phyloP scores from a whole-genome alignment of 2,113 vertebrate genomes.

The Pleuronectes platessa region DNA sequence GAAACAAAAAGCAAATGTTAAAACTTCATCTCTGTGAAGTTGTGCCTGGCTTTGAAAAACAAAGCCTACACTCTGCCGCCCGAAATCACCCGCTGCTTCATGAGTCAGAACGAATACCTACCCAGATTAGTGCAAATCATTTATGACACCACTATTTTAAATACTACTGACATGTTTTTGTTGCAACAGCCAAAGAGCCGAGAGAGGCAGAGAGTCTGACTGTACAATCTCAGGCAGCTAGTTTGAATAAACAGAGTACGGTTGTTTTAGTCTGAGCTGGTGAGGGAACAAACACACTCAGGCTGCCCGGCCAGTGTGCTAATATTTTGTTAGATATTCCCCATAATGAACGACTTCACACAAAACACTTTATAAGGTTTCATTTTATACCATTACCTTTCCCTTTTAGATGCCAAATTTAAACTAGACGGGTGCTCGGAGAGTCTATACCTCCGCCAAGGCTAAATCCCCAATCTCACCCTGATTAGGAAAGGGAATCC shows the following conservation, averaged over 20 bases:
- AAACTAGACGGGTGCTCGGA: not conserved
- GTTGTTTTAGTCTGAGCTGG: constrained; percentile 53
- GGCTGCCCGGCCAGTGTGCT: constrained; percentile 37
- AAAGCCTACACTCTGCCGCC: constrained; percentile 53
- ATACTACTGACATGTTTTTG: constrained; percentile 63
- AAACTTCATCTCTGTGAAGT: constrained; percentile 63
- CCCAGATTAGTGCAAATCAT: constrained; percentile 63
- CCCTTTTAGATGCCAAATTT: constrained; percentile 17
- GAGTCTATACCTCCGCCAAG: not conserved
- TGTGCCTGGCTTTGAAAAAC: constrained; percentile 70
- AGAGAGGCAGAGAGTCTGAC: constrained; percentile 31
- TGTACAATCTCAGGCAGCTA: constrained; percentile 38
- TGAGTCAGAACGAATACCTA: constrained; percentile 67
- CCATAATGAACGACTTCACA: constrained; percentile 47
- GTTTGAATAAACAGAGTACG: constrained; percentile 39
- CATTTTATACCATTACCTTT: constrained; percentile 20
- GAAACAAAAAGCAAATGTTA: constrained; percentile 74
- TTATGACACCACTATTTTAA: constrained; percentile 61
- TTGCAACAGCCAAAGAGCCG: constrained; percentile 49
- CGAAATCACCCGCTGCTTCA: constrained; percentile 60
- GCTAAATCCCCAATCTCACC: not conserved
- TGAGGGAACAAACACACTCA: constrained; percentile 38
- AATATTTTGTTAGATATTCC: constrained; percentile 66
- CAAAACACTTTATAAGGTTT: constrained; percentile 37
- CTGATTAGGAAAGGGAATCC: not conserved